Percentiles rank a stretch among this genome's conserved stretches.
phyloP scores from a whole-genome alignment of 2,113 vertebrate genomes.

The Datnioides undecimradiatus region DNA sequence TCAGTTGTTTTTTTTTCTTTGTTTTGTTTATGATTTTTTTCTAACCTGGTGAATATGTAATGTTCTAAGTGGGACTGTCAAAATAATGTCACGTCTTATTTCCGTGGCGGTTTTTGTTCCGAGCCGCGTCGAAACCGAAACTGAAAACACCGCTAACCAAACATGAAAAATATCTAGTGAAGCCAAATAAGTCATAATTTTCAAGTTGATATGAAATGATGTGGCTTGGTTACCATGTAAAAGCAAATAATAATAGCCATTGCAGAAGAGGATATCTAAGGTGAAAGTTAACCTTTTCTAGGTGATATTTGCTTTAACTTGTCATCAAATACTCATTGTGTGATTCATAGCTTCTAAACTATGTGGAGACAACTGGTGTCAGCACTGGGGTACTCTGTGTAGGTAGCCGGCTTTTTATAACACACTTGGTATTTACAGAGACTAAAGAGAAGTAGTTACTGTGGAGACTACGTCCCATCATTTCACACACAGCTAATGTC shows the following conservation, averaged over 20 bases:
- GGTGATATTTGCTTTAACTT: conserved; percentile 83
- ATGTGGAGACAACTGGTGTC: conserved; percentile 42
- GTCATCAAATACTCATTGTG: conserved; percentile 63
- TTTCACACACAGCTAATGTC: conserved; percentile 74
- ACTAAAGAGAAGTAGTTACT: conserved; percentile 54
- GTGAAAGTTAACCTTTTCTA: conserved; percentile 78
- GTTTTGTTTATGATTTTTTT: conserved; percentile 75
- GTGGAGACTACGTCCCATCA: conserved; percentile 47
- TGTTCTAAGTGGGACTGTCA: conserved; percentile 91
- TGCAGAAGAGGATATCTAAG: conserved; percentile 91
- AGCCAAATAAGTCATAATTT: conserved; percentile 99
- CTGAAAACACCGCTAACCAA: conserved; percentile 98
- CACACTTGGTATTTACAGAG: conserved; percentile 58
- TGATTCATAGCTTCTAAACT: conserved; percentile 66
- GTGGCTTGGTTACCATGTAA: conserved; percentile 96
- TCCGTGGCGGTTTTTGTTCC: conserved; percentile 78
- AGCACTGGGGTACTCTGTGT: conserved; percentile 41
- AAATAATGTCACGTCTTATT: conserved; percentile 87
- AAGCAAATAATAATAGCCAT: conserved; percentile 98
- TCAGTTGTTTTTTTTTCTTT: conserved; percentile 63
- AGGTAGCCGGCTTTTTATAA: conserved; percentile 70
- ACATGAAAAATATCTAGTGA: conserved; percentile 98
- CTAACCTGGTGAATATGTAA: conserved; percentile 94
- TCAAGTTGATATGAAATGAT: conserved; percentile 98
- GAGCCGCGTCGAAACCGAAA: conserved; percentile 93